A percentile compares a stretch with the other conserved stretches of the same genome.
Conservation (phyloP, 2,113 vertebrate genomes). For the Psettodes erumei region DNA sequence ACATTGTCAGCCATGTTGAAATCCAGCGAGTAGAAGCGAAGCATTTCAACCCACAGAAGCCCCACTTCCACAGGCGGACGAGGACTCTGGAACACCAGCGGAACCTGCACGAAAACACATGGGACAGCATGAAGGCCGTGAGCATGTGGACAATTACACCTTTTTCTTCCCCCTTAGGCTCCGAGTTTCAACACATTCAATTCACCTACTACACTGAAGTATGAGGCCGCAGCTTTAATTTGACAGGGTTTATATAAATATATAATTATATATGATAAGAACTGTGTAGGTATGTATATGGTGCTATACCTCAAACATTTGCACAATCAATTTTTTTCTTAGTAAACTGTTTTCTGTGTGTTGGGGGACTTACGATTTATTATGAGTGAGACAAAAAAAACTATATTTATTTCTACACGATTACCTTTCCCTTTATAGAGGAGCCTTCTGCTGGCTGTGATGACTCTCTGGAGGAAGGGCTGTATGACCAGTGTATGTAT, state of each 20-base stretch:
- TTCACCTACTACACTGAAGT: not conserved
- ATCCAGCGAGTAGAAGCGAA: constrained; percentile 94
- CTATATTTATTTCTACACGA: not conserved
- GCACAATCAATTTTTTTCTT: not conserved
- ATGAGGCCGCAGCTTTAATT: no score
- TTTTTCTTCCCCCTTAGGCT: not conserved
- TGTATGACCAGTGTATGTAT: constrained; percentile 84
- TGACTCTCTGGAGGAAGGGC: constrained; percentile 64
- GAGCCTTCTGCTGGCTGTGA: constrained; percentile 70
- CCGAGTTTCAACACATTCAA: not conserved
- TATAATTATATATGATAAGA: not conserved
- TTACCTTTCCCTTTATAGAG: constrained; percentile 84
- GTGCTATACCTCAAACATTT: not conserved
- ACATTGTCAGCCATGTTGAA: constrained; percentile 90
- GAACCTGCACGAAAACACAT: constrained; percentile 77
- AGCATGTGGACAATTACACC: not conserved
- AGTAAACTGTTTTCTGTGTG: not conserved
- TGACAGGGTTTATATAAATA: not conserved
- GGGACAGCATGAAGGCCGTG: not conserved
- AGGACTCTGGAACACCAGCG: constrained; percentile 84
- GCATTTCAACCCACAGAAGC: constrained; percentile 93
- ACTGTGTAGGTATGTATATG: no score
- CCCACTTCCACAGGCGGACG: constrained; percentile 80
- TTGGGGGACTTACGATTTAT: not conserved
- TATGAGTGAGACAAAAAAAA: not conserved